Base-by-base conservation (phyloP, 2,888 invertebrate species). In the Mantis religiosa region DNA sequence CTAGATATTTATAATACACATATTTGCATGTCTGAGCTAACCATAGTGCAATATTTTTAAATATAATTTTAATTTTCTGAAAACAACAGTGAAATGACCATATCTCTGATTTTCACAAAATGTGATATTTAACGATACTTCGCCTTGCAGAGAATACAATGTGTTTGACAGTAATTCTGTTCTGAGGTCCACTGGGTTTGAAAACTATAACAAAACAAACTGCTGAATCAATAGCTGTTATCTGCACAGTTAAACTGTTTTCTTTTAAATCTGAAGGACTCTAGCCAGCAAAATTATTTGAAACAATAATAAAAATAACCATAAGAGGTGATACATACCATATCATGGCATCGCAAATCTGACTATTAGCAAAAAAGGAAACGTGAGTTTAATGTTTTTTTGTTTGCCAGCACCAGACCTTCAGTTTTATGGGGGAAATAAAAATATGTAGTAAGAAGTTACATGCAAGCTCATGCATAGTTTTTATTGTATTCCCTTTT, bases 291-390 rank as follows among this genome's bases (percentile, higher is more conserved):
- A 71, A 71, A 71, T 71, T 71, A 71, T 71, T 71, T 71, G 54
- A 71, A 71, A 71, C 54, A 71, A 20, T 20, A 71, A 71, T 20
- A 71, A 20, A 71, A 71, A 71, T 20, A 20, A 71, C 15, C 25
- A 25, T 20, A 20, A 71, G 85, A 85, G 47, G 27, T n/a, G 27
- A 85, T 85, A 85, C 85, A 47, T 85, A 85, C 85, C 85, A 85
- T 27, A 85, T n/a, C 47, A 41, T 47, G 25, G 47, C 47, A 85
- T 85, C 85, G 54, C 85, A 85, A 85, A 41, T 47, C 85, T 47
- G 47, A 85, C 85, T 85, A 47, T 85, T 85, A 84, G 85, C 85
- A 85, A 54, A 47, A 85, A 85, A 85, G 85, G 85, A 85, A 85
- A 85, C 84, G 85, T 47, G 41, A 85, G 85, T 85, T 85, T 85